A percentile compares a stretch with the other conserved stretches of the same genome.
phyloP scores from a whole-genome alignment of 2,797 vertebrate species.

The Paguma larvata region DNA sequence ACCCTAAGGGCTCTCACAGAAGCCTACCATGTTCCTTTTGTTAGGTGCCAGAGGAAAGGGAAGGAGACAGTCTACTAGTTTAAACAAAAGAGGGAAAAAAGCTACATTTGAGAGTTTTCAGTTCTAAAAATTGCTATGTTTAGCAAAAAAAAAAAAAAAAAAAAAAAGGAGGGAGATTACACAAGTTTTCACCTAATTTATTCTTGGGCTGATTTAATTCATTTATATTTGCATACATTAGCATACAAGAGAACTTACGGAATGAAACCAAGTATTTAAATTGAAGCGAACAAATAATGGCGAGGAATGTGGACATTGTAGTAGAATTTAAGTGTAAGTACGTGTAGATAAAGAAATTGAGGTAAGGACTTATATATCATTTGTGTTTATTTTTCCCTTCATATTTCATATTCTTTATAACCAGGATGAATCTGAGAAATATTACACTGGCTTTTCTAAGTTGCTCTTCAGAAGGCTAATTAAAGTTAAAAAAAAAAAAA shows the following conservation, averaged over 20 bases:
- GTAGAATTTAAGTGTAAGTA: not conserved
- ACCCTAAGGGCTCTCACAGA: not conserved
- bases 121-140: conserved; percentile 29
- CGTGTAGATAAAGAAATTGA: not conserved
- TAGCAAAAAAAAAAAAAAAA: not conserved
- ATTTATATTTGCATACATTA: not conserved
- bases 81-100: not conserved
- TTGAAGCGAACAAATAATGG: not conserved
- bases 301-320: not conserved
- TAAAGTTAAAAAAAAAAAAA: not conserved
- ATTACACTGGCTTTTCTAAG: not conserved
- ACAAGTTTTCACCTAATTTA: not conserved
- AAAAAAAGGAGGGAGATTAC: not conserved
- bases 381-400: not conserved
- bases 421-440: not conserved
- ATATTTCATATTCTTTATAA: conserved; percentile 9
- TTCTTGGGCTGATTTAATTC: not conserved
- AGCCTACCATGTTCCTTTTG: not conserved
- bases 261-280: not conserved
- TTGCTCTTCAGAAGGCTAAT: not conserved
- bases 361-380: not conserved
- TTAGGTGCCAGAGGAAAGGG: not conserved
- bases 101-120: not conserved
- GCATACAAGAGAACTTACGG: not conserved
- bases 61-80: not conserved